phyloP scores from a whole-genome alignment of 2,113 vertebrate genomes.

The Peromyscus maniculatus region DNA sequence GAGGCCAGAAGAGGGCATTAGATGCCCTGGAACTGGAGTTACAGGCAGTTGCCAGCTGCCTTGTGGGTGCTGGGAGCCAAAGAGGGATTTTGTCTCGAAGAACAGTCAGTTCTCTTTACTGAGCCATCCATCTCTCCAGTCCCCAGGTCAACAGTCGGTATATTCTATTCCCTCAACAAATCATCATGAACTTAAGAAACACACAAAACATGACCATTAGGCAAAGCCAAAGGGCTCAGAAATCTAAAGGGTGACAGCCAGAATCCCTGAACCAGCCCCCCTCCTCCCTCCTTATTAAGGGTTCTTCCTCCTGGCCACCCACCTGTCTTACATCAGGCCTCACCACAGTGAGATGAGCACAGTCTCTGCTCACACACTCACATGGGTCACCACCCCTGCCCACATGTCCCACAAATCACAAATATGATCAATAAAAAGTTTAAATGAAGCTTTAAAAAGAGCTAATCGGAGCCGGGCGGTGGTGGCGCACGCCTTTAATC shows the following conservation, averaged over 20 bases:
- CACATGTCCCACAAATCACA: background rate
- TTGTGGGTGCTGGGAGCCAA: background rate
- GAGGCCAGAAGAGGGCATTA: too few species aligned
- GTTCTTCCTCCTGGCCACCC: too few species aligned
- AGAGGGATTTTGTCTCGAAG: background rate
- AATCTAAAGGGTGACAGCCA: background rate
- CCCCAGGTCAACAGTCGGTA: background rate
- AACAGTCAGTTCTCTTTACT: background rate
- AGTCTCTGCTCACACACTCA: background rate
- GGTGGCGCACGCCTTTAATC: too few species aligned
- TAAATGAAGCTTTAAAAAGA: background rate
- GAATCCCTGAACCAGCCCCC: too few species aligned
- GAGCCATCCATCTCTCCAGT: background rate
- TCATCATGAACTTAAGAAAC: background rate
- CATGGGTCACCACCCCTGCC: fast-evolving
- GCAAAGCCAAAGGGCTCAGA: background rate
- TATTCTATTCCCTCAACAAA: background rate
- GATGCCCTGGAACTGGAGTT: background rate
- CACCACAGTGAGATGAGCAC: too few species aligned
- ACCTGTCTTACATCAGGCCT: background rate
- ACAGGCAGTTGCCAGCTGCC: background rate
- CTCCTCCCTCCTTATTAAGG: background rate
- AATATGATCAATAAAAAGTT: background rate
- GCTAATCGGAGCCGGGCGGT: background rate
- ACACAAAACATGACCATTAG: background rate